Conservation (phyloP, 2,888 invertebrate genomes). For the Helleia helle region DNA sequence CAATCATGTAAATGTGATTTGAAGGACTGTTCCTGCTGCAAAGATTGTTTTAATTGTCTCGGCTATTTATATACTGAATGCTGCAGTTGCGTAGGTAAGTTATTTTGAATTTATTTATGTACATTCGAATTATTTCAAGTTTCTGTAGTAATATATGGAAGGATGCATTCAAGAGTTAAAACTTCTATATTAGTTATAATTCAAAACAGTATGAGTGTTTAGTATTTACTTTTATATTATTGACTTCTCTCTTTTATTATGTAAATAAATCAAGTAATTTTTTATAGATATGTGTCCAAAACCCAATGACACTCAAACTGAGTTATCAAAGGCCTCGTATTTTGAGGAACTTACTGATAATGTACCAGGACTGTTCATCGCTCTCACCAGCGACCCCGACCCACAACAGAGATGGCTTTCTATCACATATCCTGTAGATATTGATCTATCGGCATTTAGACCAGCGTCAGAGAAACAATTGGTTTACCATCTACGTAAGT, state of each 20-base stretch:
- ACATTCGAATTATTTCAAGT: too few species aligned
- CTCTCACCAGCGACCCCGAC: constrained; percentile 86
- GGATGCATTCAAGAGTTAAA: too few species aligned
- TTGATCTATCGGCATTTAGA: constrained; percentile 77
- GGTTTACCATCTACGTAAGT: constrained; percentile 82
- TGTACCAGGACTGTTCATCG: constrained; percentile 87
- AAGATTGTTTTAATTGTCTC: constrained; percentile 93
- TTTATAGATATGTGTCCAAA: constrained; percentile 90
- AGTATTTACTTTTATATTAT: too few species aligned
- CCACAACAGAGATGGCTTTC: constrained; percentile 86
- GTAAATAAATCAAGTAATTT: too few species aligned
- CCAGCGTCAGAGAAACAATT: constrained; percentile 80
- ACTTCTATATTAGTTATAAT: constrained; percentile 9
- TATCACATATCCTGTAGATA: constrained; percentile 85
- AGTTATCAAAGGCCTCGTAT: constrained; percentile 83
- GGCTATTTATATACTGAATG: constrained; percentile 93
- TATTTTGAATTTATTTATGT: background rate
- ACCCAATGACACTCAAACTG: constrained; percentile 83
- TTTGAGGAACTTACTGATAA: constrained; percentile 89
- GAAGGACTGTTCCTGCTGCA: constrained; percentile 94
- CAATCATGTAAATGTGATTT: constrained; percentile 97
- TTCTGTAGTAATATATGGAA: too few species aligned
- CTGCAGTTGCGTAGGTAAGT: constrained; percentile 97
- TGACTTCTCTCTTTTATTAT: too few species aligned
- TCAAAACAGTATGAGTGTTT: too few species aligned